Percentiles rank a stretch among this genome's conserved stretches.
Conservation (phyloP, 2,888 invertebrate genomes). For the Hoplodrina blanda region DNA sequence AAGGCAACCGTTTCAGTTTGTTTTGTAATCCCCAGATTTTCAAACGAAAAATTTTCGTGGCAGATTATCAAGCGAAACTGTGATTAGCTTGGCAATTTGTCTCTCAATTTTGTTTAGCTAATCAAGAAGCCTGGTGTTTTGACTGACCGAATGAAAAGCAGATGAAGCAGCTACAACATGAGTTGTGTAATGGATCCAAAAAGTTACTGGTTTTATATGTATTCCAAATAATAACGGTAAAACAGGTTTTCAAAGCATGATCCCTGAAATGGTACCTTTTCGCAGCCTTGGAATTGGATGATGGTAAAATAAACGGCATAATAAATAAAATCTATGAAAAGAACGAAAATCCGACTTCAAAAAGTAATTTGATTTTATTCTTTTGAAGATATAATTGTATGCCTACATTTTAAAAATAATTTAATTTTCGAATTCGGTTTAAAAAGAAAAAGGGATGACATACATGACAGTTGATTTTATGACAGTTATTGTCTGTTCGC, state of each 20-base stretch:
- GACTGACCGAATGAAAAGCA: not conserved
- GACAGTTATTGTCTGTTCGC: constrained; percentile 4
- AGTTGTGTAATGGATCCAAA: not conserved
- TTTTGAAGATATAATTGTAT: no score
- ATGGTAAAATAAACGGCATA: constrained; percentile 26
- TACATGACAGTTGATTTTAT: not conserved
- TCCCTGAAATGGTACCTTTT: constrained; percentile 6
- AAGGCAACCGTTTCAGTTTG: constrained; percentile 7
- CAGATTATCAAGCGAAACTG: no score
- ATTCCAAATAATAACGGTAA: not conserved
- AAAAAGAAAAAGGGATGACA: not conserved
- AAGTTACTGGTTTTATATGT: not conserved
- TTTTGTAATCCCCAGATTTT: not conserved
- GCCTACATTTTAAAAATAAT: not conserved
- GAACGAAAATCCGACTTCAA: constrained; percentile 7
- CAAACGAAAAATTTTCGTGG: no score
- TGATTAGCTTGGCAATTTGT: no score
- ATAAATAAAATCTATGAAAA: constrained; percentile 4
- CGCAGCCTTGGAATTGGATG: constrained; percentile 14
- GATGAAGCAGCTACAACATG: not conserved
- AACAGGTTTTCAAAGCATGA: not conserved
- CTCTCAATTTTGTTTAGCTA: no score
- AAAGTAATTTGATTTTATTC: not conserved
- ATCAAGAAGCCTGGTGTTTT: no score
- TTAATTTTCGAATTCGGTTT: not conserved